Base-by-base conservation (phyloP, 2,113 vertebrate genomes). In the Ageneiosus marmoratus region DNA sequence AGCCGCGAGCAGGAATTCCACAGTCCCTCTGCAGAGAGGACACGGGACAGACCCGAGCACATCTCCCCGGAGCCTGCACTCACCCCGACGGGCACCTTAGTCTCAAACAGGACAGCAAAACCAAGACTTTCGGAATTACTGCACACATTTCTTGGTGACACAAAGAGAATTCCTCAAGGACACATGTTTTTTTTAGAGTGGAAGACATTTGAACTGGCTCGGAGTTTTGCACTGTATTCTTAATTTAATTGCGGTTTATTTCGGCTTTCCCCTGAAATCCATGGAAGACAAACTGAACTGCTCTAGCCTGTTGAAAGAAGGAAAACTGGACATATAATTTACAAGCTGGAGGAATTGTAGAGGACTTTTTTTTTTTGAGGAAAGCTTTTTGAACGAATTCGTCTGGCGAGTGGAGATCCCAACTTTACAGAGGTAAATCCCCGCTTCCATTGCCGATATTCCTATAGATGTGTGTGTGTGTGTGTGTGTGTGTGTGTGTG, bases 1-100 rank as follows among this genome's bases (percentile, higher is more conserved):
- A 95, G 93, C 92, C 93, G 92, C 91, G 91, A 95, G 93, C 92
- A 78, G 85, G 86, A 88, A 88, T 88, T 83, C 70, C 82, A 81
- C 83, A 65, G 82, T 87, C 85, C 44, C 87, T 80, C 89, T 87
- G 87, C 89, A 80, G 88, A 75, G 79, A 89, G 86, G 86, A 84
- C 86, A 83, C 76, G 51, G 37, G 88, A 27, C 41, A 51, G 78
- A 86, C 5, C 62, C 70, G 46, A 87, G 78, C 84, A 80, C 48
- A 80, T 86, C 88, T 83, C 80, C 62, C 82, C 62, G 79, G 85
- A 90, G 83, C 82, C 16, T 83, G 81, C 60, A 85, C 62, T 60
- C 77, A 80, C 88, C 85, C 86, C 27, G 88, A 82, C 46, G 86
- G 53, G 85, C 79, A 72, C 80, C 85, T 29, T 75, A 37, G 63